Conservation (phyloP, 1,140 invertebrate genomes). For the Glossosoma conforme region DNA sequence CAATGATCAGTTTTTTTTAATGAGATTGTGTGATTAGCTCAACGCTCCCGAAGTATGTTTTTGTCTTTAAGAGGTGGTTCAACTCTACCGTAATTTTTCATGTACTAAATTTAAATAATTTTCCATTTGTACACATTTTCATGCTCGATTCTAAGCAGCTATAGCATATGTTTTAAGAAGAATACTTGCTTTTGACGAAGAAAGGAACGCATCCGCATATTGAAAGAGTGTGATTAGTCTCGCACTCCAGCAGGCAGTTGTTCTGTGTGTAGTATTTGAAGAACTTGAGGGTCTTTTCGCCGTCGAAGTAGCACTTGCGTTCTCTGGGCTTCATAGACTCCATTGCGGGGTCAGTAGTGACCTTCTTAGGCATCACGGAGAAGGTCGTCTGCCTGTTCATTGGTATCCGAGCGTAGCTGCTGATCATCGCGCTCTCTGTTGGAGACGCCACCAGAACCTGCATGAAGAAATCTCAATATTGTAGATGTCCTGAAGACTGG, state of each 20-base stretch:
- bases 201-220: slow-evolving; percentile 40
- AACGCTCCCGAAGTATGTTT: too few species aligned
- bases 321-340: slow-evolving; percentile 38
- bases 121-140: too few species aligned
- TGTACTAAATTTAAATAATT: too few species aligned
- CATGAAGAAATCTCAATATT: too few species aligned
- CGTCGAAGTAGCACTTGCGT: slow-evolving; percentile 56
- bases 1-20: too few species aligned
- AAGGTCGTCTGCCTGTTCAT: slow-evolving; percentile 46
- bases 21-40: too few species aligned
- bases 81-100: too few species aligned
- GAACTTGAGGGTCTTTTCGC: slow-evolving; percentile 49
- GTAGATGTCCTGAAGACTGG: too few species aligned
- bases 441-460: slow-evolving; percentile 44
- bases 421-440: slow-evolving; percentile 39
- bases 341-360: slow-evolving; percentile 39
- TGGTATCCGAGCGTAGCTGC: slow-evolving; percentile 40
- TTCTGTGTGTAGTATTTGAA: slow-evolving; percentile 42
- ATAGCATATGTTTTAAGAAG: too few species aligned
- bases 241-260: slow-evolving; percentile 42
- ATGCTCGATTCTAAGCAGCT: too few species aligned
- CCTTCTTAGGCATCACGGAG: slow-evolving; percentile 40
- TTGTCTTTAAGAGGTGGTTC: too few species aligned
- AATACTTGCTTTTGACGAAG: slow-evolving; percentile 42
- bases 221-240: slow-evolving; percentile 35